phyloP scores from a whole-genome alignment of 2,797 vertebrate genomes.

The Anguilla obscura region DNA sequence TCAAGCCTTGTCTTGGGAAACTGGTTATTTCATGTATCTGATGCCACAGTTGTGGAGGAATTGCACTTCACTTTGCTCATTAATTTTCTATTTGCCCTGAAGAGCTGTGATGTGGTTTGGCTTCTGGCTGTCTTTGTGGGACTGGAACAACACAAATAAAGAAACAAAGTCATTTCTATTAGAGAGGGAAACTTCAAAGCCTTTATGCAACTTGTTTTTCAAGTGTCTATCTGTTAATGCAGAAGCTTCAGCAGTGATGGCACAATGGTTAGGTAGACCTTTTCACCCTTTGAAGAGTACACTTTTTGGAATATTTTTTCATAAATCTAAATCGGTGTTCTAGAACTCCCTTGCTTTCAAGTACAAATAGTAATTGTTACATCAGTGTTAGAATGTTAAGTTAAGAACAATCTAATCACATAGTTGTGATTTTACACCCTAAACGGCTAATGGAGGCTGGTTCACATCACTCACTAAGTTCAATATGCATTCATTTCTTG shows the following conservation, averaged over 20 bases:
- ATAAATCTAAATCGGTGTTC: too few relatives aligned
- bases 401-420: neutral
- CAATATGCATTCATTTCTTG: neutral
- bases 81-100: neutral
- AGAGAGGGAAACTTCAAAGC: neutral
- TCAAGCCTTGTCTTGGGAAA: neutral
- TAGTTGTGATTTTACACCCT: too few relatives aligned
- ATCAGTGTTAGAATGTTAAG: neutral
- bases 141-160: neutral
- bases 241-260: neutral
- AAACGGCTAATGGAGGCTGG: neutral
- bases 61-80: neutral
- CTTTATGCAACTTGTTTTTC: too few relatives aligned
- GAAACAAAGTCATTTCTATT: neutral
- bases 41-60: slow-evolving; percentile 1
- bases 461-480: neutral
- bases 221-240: neutral
- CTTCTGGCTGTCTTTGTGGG: neutral
- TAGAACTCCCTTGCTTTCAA: too few relatives aligned
- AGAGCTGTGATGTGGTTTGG: neutral
- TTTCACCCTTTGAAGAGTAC: neutral
- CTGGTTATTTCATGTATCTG: slow-evolving; percentile 9
- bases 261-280: neutral
- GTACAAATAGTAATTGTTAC: too few relatives aligned
- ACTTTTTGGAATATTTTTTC: too few relatives aligned